Evolutionary conservation across 2,113 vertebrate genomes (phyloP).

Genomic region (Xenopus tropicalis): DNA sequence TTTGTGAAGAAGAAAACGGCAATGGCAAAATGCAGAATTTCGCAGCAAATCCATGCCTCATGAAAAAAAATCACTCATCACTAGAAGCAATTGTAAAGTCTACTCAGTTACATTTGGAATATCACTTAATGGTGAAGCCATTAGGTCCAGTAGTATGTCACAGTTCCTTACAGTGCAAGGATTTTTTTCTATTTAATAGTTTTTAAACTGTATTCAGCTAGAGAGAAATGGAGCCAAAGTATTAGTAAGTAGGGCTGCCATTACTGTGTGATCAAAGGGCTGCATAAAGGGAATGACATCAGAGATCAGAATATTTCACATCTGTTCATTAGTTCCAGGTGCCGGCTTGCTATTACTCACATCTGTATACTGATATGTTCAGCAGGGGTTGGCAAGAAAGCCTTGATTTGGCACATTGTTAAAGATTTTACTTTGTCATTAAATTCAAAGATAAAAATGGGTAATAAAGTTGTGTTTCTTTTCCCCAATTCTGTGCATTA

Average conservation of each 20-base stretch:
- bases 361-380: conserved; percentile 28
- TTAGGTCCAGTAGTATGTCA: not conserved
- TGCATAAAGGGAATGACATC: conserved; percentile 4
- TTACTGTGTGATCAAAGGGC: conserved; percentile 21
- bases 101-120: no score
- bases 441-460: conserved; percentile 33
- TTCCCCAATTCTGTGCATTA: not conserved
- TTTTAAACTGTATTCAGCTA: not conserved
- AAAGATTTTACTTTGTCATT: conserved; percentile 28
- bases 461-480: not conserved
- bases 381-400: conserved; percentile 27
- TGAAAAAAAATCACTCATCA: no score
- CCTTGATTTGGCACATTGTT: conserved; percentile 18
- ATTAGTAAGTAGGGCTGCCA: conserved; percentile 4
- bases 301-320: conserved; percentile 22
- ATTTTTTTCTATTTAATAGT: not conserved
- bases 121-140: not conserved
- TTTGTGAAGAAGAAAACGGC: no score
- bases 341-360: conserved; percentile 1
- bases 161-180: not conserved
- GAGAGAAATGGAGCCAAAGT: not conserved
- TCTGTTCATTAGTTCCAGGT: conserved; percentile 36
- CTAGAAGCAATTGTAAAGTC: no score
- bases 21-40: no score
- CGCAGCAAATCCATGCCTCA: no score